phyloP scores from a whole-genome alignment of 2,888 invertebrate genomes.

The Scrobipalpa atriplicella region DNA sequence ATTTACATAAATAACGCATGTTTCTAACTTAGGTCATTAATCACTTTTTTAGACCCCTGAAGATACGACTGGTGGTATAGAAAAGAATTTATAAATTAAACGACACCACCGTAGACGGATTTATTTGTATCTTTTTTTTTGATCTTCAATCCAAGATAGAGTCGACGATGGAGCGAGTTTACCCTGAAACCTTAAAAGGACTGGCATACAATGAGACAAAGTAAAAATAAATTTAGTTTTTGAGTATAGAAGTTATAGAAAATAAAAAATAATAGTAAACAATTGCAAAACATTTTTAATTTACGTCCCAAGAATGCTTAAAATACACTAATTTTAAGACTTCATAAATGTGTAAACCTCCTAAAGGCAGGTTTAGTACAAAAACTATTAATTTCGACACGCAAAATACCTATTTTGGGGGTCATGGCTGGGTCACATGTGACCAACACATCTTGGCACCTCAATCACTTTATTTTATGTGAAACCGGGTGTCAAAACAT shows the following conservation, averaged over 20 bases:
- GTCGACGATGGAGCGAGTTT: too few species aligned
- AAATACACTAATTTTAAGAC: slow-evolving; percentile 32
- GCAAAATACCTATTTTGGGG: slow-evolving; percentile 68
- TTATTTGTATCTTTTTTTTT: too few species aligned
- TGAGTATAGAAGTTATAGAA: neutral
- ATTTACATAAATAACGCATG: too few species aligned
- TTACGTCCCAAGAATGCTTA: neutral
- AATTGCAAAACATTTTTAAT: neutral
- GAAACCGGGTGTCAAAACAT: slow-evolving; percentile 39
- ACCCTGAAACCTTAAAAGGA: too few species aligned
- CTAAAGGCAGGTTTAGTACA: slow-evolving; percentile 42
- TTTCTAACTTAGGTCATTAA: too few species aligned
- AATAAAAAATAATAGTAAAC: neutral
- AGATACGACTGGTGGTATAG: too few species aligned
- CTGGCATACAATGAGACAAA: too few species aligned
- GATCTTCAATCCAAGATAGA: too few species aligned
- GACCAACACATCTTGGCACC: slow-evolving; percentile 42
- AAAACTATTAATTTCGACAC: slow-evolving; percentile 59
- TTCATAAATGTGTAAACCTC: slow-evolving; percentile 33
- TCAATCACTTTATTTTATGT: neutral
- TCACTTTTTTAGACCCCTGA: too few species aligned
- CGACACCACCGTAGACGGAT: too few species aligned
- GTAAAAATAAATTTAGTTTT: too few species aligned
- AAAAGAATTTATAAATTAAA: too few species aligned
- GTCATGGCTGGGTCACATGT: slow-evolving; percentile 61